Percentiles rank a stretch among this genome's conserved stretches.
phyloP scores from a whole-genome alignment of 2,797 vertebrate genomes.

The Apogon talboti region DNA sequence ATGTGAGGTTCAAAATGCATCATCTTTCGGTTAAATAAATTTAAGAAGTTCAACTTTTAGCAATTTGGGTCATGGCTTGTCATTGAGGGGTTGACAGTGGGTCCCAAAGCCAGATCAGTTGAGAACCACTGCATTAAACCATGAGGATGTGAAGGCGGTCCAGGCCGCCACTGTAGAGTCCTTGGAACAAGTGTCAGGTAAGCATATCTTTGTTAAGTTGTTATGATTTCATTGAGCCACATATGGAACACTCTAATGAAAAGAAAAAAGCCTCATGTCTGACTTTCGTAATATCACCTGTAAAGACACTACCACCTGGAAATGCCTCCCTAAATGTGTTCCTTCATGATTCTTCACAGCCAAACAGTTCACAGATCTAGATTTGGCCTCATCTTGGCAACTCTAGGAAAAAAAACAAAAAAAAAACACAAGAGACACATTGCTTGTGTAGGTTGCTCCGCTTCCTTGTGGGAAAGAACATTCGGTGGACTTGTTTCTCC shows the following conservation, averaged over 20 bases:
- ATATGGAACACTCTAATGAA: constrained; percentile 3
- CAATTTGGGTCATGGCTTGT: too few relatives aligned
- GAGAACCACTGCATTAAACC: too few relatives aligned
- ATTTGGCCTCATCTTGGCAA: neutral
- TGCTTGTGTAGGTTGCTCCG: neutral
- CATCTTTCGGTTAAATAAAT: too few relatives aligned
- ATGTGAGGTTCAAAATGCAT: too few relatives aligned
- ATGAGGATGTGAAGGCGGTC: neutral
- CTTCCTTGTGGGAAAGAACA: constrained; percentile 32
- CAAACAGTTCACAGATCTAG: neutral
- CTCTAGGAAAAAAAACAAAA: constrained; percentile 1
- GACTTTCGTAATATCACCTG: too few relatives aligned
- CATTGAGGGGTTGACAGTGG: too few relatives aligned
- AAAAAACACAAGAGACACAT: neutral
- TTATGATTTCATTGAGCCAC: neutral
- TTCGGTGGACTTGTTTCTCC: constrained; percentile 46
- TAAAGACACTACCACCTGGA: neutral
- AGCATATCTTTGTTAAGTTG: constrained; percentile 1
- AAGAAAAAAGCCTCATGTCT: too few relatives aligned
- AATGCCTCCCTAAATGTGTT: neutral
- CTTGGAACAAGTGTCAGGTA: neutral
- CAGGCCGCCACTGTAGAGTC: neutral
- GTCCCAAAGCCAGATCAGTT: too few relatives aligned
- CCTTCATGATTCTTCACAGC: constrained; percentile 17
- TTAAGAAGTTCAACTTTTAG: too few relatives aligned